Evolutionary conservation across 2,888 invertebrate genomes (phyloP), one percentile per base, ranked within the genome.

Genomic region (Oscheius sp.): DNA sequence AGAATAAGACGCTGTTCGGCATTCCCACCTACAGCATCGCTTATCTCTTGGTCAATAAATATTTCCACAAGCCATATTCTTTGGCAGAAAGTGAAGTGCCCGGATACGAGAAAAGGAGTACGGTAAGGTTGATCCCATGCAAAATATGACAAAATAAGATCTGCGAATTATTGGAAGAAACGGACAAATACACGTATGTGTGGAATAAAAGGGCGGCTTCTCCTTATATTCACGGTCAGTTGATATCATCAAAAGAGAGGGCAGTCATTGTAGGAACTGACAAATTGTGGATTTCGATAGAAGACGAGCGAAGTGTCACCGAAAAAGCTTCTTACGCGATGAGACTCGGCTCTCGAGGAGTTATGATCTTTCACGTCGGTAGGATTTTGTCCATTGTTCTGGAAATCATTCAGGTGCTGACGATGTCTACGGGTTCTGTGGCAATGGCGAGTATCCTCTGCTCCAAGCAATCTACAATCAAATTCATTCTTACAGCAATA

Each of bases 221-320:
- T 53, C 94, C 95, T 0, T 95, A 93, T 89, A 91, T 93, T 7
- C 92, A 92, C 83, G 78, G 80, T 80, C 66, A 46, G 49, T 35
- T 13, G n/a, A n/a, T n/a, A n/a, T 18, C 49, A 7, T 23, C 35
- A 12, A 18, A 41, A 21, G 61, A 45, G 6, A 6, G n/a, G n/a
- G 13, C n/a, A 45, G 61, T 43, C 35, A 29, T 41, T 53, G n/a
- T 58, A 79, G 80, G 80, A 7, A 91, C 91, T 75, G 90, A 91
- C 18, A 69, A 75, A 25, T 93, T 95, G 83, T 95, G 95, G 95
- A 91, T 94, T 55, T 94, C 94, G 0, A 95, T 92, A 88, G 95
- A 95, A 77, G 92, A 93, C 84, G 91, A 91, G 12, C 7, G 72
- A 27, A 83, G 82, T 49, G 66, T 81, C 69, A 29, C 72, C 41